phyloP scores from a whole-genome alignment of 2,113 vertebrate genomes.

The Tyto alba region DNA sequence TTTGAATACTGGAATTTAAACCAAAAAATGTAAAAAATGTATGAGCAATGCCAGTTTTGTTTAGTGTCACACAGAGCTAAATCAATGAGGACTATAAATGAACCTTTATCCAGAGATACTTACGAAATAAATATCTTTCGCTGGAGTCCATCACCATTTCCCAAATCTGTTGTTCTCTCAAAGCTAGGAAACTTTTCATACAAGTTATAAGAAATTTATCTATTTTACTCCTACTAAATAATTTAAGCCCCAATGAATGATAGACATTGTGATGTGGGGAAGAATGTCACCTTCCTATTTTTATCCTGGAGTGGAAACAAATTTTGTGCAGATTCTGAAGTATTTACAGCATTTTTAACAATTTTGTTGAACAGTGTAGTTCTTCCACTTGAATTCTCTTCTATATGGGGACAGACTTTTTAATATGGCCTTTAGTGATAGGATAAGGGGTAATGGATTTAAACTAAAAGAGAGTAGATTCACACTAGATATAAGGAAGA shows the following conservation, averaged over 20 bases:
- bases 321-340: not conserved
- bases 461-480: not conserved
- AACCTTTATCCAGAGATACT: not conserved
- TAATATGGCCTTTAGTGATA: not conserved
- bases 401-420: not conserved
- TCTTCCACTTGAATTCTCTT: not conserved
- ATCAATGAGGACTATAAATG: not conserved
- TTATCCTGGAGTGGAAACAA: not conserved
- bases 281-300: not conserved
- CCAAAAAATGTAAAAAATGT: not conserved
- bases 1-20: constrained; percentile 11
- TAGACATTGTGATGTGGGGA: not conserved
- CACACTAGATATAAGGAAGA: not conserved
- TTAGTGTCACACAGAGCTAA: not conserved
- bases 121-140: not conserved
- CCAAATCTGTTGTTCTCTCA: not conserved
- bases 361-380: not conserved
- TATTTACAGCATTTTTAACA: not conserved
- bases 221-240: not conserved
- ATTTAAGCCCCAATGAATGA: not conserved
- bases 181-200: not conserved
- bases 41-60: not conserved
- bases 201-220: not conserved
- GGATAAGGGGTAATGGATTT: not conserved
- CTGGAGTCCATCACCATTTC: not conserved